Conservation (phyloP, 1,140 invertebrate genomes). For the Sweltsa coloradensis region DNA sequence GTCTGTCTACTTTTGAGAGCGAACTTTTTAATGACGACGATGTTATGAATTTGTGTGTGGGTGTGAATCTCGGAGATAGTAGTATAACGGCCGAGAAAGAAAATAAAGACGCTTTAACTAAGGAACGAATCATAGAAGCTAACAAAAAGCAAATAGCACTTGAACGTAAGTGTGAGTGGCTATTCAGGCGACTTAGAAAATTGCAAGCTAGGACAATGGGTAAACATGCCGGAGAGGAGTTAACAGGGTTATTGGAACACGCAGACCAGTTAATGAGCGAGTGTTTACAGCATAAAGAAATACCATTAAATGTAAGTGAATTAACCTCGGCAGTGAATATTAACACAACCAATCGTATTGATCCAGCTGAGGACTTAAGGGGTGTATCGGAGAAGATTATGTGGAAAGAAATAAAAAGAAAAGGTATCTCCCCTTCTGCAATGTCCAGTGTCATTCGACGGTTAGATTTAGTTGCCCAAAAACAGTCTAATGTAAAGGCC, state of each 20-base stretch:
- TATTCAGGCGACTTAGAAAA: slow-evolving; percentile 59
- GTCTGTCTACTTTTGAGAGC: slow-evolving; percentile 35
- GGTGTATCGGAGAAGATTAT: slow-evolving; percentile 26
- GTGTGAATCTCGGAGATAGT: slow-evolving; percentile 31
- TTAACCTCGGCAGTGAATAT: slow-evolving; percentile 29
- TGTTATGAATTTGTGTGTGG: slow-evolving; percentile 43
- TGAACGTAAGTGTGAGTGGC: slow-evolving; percentile 51
- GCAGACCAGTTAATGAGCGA: slow-evolving; percentile 40
- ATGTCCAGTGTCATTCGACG: slow-evolving; percentile 40
- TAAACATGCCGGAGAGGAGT: slow-evolving; percentile 60
- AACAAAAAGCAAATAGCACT: slow-evolving; percentile 42
- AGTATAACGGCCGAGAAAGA: slow-evolving; percentile 20
- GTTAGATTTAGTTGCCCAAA: slow-evolving; percentile 31
- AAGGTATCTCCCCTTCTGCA: slow-evolving; percentile 36
- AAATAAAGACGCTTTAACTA: slow-evolving; percentile 24
- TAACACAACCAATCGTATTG: slow-evolving; percentile 27
- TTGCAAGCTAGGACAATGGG: slow-evolving; percentile 59
- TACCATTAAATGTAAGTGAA: slow-evolving; percentile 29
- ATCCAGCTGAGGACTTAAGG: slow-evolving; percentile 8
- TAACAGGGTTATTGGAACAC: slow-evolving; percentile 55
- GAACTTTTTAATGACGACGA: slow-evolving; percentile 40
- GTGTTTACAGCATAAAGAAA: slow-evolving; percentile 26
- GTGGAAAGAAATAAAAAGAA: slow-evolving; percentile 30
- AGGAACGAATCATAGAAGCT: slow-evolving; percentile 31
- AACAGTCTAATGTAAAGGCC: slow-evolving; percentile 24